Conservation (phyloP, 2,113 vertebrate species). For the Cyanoramphus novaezelandiae region DNA sequence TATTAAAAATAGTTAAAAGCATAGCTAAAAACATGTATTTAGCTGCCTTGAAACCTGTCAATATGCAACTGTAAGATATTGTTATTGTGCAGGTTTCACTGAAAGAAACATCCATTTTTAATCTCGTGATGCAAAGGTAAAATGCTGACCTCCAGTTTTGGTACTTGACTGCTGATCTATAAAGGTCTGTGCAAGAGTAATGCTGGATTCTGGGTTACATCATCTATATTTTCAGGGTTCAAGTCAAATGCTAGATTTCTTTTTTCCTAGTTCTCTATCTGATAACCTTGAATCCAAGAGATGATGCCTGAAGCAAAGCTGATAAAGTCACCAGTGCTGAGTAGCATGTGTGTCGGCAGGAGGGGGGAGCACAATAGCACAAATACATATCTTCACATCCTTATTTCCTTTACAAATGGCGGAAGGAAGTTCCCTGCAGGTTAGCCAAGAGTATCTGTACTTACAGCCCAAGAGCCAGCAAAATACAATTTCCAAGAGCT, state of each 20-base stretch:
- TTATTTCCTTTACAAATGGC: slow-evolving; percentile 4
- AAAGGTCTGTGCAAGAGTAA: neutral
- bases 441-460: neutral
- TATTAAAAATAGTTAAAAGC: neutral
- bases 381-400: slow-evolving; percentile 51
- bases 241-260: slow-evolving; percentile 20
- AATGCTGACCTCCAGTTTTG: neutral
- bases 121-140: neutral
- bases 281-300: neutral
- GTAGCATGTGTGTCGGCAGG: neutral
- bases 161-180: neutral
- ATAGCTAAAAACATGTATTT: neutral
- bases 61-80: neutral
- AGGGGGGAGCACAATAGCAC: neutral
- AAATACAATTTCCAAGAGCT: neutral
- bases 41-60: neutral
- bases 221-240: neutral
- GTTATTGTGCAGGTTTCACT: neutral
- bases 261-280: neutral
- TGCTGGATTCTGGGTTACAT: neutral
- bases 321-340: slow-evolving; percentile 26
- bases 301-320: neutral
- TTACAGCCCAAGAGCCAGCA: neutral
- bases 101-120: neutral
- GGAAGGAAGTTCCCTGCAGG: slow-evolving; percentile 40